phyloP scores from a whole-genome alignment of 2,888 invertebrate species.

The Agonum fuliginosum region DNA sequence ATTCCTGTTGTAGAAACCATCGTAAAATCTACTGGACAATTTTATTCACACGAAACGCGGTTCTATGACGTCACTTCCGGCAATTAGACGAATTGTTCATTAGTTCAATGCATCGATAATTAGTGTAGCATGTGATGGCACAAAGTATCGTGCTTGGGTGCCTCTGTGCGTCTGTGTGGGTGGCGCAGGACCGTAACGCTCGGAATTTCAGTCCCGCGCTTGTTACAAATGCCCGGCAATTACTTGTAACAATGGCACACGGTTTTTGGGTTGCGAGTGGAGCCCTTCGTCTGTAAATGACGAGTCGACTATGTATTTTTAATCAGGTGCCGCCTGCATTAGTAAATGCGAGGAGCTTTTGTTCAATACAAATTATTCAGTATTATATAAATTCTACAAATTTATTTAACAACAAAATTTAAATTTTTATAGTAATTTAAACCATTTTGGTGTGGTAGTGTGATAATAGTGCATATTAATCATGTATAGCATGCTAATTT shows the following conservation, averaged over 20 bases:
- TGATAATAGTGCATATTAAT: no score
- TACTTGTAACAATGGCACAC: constrained; percentile 60
- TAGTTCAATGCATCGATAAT: constrained; percentile 71
- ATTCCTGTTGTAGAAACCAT: no score
- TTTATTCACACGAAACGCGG: constrained; percentile 66
- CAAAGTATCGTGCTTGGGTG: constrained; percentile 62
- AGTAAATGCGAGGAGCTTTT: not conserved
- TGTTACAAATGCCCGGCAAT: constrained; percentile 61
- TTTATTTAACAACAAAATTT: no score
- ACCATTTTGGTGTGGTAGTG: no score
- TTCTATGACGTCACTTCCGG: constrained; percentile 69
- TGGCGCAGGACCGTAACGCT: constrained; percentile 34
- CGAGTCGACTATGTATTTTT: constrained; percentile 46
- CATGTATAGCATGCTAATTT: no score
- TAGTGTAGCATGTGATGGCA: constrained; percentile 66
- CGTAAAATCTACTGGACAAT: constrained; percentile 53
- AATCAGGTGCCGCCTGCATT: constrained; percentile 29
- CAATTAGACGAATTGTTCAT: constrained; percentile 70
- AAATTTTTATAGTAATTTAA: no score
- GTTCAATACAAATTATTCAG: no score
- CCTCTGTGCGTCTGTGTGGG: not conserved
- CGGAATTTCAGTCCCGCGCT: constrained; percentile 60
- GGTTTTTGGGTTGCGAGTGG: constrained; percentile 60
- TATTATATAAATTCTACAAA: no score
- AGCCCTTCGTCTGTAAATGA: not conserved